These are phyloP conservation scores for Perizoma flavofasciatum DNA, from an alignment of 2,888 invertebrate genomes.

Conservation along the genomic window DNA sequence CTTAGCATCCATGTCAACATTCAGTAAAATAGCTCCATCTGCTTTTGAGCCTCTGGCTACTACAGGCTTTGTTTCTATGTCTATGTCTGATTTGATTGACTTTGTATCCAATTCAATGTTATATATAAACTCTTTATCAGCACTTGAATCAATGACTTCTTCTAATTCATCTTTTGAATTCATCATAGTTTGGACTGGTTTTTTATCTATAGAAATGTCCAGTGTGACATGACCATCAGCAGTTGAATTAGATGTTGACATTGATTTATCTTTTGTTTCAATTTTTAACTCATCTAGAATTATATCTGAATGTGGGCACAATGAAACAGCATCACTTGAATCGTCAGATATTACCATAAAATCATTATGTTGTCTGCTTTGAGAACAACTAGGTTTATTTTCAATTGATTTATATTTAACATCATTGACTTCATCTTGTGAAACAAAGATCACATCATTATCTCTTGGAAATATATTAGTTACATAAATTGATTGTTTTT, in stretches of 20 bases:
- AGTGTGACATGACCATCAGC: no score
- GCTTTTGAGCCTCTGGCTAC: no score
- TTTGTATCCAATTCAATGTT: neutral
- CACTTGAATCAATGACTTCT: no score
- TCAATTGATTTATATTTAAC: neutral
- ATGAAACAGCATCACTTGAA: conserved; percentile 3
- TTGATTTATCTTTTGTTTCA: neutral
- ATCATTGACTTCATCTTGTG: conserved; percentile 1
- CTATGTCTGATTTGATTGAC: conserved; percentile 2
- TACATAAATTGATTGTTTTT: conserved; percentile 12
- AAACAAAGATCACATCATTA: conserved; percentile 24
- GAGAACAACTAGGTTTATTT: conserved; percentile 18
- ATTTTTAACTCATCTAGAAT: conserved; percentile 1
- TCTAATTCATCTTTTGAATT: no score
- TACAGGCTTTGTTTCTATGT: neutral
- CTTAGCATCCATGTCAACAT: conserved; percentile 7
- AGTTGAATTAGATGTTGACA: neutral
- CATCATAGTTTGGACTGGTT: no score
- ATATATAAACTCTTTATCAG: no score
- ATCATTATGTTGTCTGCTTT: conserved; percentile 1
- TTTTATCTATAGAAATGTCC: no score
- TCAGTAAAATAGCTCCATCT: conserved; percentile 2
- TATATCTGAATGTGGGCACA: conserved; percentile 1
- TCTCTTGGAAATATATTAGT: conserved; percentile 26
- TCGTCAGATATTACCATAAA: conserved; percentile 14